Base-by-base conservation (phyloP, 2,888 invertebrate species). In the Eurytoma californica region DNA sequence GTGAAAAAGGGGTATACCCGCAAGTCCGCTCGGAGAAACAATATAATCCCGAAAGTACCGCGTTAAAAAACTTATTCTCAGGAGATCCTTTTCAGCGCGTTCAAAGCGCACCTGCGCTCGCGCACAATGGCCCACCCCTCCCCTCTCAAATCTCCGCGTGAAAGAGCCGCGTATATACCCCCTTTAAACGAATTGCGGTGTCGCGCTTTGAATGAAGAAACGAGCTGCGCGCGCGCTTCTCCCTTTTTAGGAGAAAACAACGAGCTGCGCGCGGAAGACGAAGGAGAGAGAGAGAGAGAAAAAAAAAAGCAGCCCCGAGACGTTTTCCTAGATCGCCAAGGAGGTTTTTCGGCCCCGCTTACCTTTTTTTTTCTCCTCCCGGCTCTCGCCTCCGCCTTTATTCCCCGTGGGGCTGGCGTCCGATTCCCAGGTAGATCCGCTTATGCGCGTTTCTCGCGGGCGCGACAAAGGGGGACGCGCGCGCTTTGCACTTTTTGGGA, bases 371-470 rank as follows among this genome's bases (percentile, higher is more conserved):
- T 39, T 18, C 30, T 69, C 28, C 12, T 16, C 12, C 3, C 24
- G 24, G n/a, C 66, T 58, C 18, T 49, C 5, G 47, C 20, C n/a
- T 66, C 18, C 51, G 3, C 20, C 55, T 55, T 28, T 55, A 39
- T 30, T 28, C 14, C 49, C 20, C 39, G 18, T 18, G n/a, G n/a
- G 28, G 30, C 16, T 39, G 12, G 39, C 63, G 39, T 13, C 24
- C 75, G 24, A 55, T 72, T 77, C 67, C 53, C 72, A 67, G 67
- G 66, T 61, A 72, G 72, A 78, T 78, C 53, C 61, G 58, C 61
- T 78, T 72, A 78, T 53, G 28, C 61, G 28, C 61, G 75, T 68
- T 39, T 57, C 18, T n/a, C n/a, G 18, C 28, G n/a, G 49, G 12
- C 67, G 53, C 24, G 58, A 58, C n/a, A 14, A 39, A 49, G 55